Percentiles rank a stretch among this genome's conserved stretches.
Conservation (phyloP, 2,888 invertebrate genomes). For the Dugesia japonica region DNA sequence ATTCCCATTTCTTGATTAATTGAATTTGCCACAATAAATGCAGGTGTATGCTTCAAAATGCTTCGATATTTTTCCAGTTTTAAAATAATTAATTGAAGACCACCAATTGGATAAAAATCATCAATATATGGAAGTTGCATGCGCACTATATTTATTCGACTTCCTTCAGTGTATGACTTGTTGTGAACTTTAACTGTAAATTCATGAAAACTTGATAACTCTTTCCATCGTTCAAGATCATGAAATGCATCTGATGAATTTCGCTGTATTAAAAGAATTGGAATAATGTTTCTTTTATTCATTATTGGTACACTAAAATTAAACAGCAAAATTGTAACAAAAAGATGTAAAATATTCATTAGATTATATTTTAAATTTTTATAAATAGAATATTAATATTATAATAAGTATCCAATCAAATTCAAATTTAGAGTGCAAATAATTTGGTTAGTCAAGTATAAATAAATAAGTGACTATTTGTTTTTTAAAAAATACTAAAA, state of each 20-base stretch:
- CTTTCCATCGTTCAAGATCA: neutral
- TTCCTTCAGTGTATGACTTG: neutral
- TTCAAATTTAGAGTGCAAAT: too few relatives aligned
- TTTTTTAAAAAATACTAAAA: too few relatives aligned
- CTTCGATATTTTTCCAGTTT: neutral
- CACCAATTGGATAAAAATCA: neutral
- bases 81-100: neutral
- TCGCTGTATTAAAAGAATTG: neutral
- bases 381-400: neutral
- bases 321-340: neutral
- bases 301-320: neutral
- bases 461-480: too few relatives aligned
- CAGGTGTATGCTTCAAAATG: neutral
- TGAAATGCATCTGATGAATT: neutral
- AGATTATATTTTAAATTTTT: neutral
- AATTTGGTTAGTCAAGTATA: too few relatives aligned
- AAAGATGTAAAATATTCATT: neutral
- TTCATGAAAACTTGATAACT: neutral
- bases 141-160: neutral
- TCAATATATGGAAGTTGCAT: neutral
- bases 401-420: neutral
- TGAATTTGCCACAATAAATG: neutral
- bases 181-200: neutral
- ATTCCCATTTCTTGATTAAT: neutral
- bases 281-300: neutral